phyloP scores from a whole-genome alignment of 2,888 invertebrate genomes.

The Aphodius sticticus region DNA sequence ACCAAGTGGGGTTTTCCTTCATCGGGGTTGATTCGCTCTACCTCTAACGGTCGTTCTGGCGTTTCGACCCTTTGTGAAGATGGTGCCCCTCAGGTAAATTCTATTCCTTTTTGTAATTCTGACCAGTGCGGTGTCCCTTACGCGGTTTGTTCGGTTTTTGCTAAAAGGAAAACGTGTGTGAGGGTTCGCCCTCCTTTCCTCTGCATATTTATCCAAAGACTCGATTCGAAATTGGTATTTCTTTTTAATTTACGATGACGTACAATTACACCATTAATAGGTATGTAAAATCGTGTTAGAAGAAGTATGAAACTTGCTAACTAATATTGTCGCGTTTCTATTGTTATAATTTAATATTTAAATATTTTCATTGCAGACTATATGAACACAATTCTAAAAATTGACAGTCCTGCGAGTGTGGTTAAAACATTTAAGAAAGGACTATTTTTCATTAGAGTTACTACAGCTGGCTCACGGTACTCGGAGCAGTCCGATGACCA shows the following conservation, averaged over 20 bases:
- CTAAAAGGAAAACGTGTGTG: background rate
- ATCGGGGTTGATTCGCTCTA: background rate
- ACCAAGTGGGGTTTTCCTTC: background rate
- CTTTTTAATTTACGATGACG: constrained; percentile 7
- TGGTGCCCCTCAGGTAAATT: background rate
- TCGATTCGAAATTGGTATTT: background rate
- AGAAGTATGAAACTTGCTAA: too few relatives aligned
- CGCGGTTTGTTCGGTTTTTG: background rate
- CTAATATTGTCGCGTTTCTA: too few relatives aligned
- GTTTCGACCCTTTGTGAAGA: background rate
- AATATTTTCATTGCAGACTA: too few relatives aligned
- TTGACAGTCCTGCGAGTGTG: too few relatives aligned
- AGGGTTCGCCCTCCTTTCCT: background rate
- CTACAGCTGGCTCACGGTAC: too few relatives aligned
- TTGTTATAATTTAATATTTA: too few relatives aligned
- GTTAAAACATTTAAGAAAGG: too few relatives aligned
- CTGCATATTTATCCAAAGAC: background rate
- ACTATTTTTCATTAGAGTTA: too few relatives aligned
- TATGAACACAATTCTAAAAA: too few relatives aligned
- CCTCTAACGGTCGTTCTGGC: background rate
- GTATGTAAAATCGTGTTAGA: too few relatives aligned
- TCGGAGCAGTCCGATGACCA: too few relatives aligned
- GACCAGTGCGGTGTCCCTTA: background rate
- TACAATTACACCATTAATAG: background rate
- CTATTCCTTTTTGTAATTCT: background rate